These are phyloP conservation scores for Dascillus cervinus DNA, from an alignment of 2,888 invertebrate genomes.

Conservation along the genomic window DNA sequence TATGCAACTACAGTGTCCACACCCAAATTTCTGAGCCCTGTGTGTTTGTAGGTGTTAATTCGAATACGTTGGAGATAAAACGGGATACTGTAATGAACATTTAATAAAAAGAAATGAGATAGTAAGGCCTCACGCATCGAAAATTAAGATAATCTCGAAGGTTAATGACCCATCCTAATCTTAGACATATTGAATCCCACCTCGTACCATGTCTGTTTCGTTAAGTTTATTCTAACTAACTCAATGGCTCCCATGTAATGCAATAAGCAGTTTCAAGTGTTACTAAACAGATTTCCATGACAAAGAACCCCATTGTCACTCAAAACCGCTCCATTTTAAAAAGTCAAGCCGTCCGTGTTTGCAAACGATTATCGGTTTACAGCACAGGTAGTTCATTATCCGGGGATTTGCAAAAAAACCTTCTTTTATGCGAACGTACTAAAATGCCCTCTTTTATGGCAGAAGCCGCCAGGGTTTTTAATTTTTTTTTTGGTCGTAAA, in stretches of 20 bases:
- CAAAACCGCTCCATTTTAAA: conserved; percentile 10
- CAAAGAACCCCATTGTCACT: conserved; percentile 14
- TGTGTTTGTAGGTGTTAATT: not conserved
- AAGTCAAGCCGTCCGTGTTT: conserved; percentile 5
- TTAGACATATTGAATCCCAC: conserved; percentile 29
- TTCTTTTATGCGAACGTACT: no score
- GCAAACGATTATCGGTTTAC: no score
- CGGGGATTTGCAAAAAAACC: no score
- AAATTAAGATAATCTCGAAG: conserved; percentile 15
- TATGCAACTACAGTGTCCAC: conserved; percentile 18
- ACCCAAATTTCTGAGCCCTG: conserved; percentile 18
- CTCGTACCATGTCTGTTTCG: conserved; percentile 15
- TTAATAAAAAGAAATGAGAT: conserved; percentile 8
- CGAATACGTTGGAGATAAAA: conserved; percentile 1
- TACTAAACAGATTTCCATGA: conserved; percentile 16
- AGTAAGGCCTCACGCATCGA: conserved; percentile 7
- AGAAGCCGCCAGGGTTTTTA: no score
- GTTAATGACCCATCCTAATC: conserved; percentile 32
- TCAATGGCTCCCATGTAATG: conserved; percentile 17
- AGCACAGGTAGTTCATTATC: no score
- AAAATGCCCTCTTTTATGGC: no score
- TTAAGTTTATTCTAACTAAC: conserved; percentile 15
- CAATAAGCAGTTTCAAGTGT: conserved; percentile 18
- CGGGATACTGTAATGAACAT: conserved; percentile 5
- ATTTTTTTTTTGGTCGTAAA: conserved; percentile 4